Percentiles rank a stretch among this genome's conserved stretches.
Evolutionary conservation across 1,140 invertebrate species (phyloP).

Genomic region (Archegozetes longisetosus): DNA sequence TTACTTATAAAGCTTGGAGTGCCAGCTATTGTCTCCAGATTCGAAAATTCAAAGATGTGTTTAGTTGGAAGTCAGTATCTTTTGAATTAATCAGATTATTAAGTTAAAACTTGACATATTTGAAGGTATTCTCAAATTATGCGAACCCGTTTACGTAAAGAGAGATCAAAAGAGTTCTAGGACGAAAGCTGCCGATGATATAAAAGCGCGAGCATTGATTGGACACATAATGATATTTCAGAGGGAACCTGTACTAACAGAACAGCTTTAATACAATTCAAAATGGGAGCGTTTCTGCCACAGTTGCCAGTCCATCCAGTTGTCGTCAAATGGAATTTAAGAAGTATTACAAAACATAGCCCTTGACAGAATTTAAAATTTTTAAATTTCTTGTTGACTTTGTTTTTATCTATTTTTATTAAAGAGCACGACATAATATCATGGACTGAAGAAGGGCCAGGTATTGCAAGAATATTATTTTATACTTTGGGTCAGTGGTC

Average conservation of each 20-base stretch:
- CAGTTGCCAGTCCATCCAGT: slow-evolving; percentile 15
- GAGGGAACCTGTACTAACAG: slow-evolving; percentile 16
- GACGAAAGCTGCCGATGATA: background rate
- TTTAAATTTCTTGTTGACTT: background rate
- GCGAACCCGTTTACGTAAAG: slow-evolving; percentile 12
- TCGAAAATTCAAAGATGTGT: background rate
- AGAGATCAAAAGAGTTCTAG: slow-evolving; percentile 9
- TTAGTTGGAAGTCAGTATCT: background rate
- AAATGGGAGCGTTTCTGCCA: slow-evolving; percentile 15
- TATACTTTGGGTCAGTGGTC: background rate
- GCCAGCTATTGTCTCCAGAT: slow-evolving; percentile 3
- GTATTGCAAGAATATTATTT: background rate
- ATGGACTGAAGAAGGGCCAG: slow-evolving; percentile 14
- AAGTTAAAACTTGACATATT: too few relatives aligned
- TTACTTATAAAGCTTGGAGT: background rate
- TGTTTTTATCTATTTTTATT: background rate
- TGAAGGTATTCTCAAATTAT: slow-evolving; percentile 3
- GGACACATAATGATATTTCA: slow-evolving; percentile 12
- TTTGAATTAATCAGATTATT: too few relatives aligned
- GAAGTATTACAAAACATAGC: background rate
- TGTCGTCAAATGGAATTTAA: background rate
- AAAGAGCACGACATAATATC: slow-evolving; percentile 1
- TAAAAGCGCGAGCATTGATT: slow-evolving; percentile 1
- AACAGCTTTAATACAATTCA: slow-evolving; percentile 7
- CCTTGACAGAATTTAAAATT: background rate